These are phyloP conservation scores for Tarsius wallacei DNA, from an alignment of 2,797 vertebrate species.

Conservation along the genomic window DNA sequence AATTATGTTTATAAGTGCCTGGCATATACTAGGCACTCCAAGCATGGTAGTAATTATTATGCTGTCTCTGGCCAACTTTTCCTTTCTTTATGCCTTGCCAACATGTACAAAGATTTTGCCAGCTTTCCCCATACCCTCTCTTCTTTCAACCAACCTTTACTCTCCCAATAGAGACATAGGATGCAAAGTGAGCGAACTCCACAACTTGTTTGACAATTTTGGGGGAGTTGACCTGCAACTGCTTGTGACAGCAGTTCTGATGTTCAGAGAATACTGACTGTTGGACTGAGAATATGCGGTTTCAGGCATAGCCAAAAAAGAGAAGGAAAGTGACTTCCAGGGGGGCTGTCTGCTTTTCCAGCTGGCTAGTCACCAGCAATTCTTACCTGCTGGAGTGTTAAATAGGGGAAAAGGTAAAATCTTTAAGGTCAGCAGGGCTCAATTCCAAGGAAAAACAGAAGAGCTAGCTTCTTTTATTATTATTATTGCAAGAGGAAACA, in stretches of 20 bases:
- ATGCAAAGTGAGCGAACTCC: slow-evolving; percentile 51
- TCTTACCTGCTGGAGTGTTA: slow-evolving; percentile 67
- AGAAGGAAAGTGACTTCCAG: slow-evolving; percentile 41
- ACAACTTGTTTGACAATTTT: slow-evolving; percentile 56
- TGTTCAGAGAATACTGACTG: neutral
- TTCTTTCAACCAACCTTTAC: slow-evolving; percentile 55
- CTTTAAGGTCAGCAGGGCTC: slow-evolving; percentile 65
- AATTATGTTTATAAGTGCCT: slow-evolving; percentile 76
- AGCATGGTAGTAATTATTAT: slow-evolving; percentile 75
- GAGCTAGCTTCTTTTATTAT: slow-evolving; percentile 48
- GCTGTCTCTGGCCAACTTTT: slow-evolving; percentile 53
- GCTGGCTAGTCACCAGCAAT: slow-evolving; percentile 23
- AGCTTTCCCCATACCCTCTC: slow-evolving; percentile 50
- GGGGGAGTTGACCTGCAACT: slow-evolving; percentile 26
- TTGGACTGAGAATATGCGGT: neutral
- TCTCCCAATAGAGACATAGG: slow-evolving; percentile 41
- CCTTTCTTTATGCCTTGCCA: slow-evolving; percentile 79
- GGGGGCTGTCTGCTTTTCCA: neutral
- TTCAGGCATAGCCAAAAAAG: neutral
- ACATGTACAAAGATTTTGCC: slow-evolving; percentile 64
- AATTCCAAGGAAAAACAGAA: slow-evolving; percentile 73
- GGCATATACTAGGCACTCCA: slow-evolving; percentile 49
- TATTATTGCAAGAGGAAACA: slow-evolving; percentile 60
- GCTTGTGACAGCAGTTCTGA: neutral
- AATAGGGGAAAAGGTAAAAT: slow-evolving; percentile 62